phyloP scores from a whole-genome alignment of 2,888 invertebrate genomes.

The Pycnomerus fuliginosus region DNA sequence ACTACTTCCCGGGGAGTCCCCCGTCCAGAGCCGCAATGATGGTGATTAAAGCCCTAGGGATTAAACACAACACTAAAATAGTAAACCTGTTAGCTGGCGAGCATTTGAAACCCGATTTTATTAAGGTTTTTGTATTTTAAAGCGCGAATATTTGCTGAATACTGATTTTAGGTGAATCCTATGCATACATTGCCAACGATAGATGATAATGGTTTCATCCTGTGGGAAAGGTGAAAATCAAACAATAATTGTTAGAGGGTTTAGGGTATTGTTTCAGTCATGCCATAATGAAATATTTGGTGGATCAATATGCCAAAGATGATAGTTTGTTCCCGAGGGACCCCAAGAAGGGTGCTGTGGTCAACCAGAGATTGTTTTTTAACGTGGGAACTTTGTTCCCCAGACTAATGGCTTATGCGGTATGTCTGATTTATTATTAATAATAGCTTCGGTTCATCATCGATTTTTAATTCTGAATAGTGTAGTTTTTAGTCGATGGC shows the following conservation, averaged over 20 bases:
- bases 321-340: slow-evolving; percentile 67
- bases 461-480: slow-evolving; percentile 2
- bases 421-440: slow-evolving; percentile 49
- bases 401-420: slow-evolving; percentile 58
- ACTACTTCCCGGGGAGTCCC: slow-evolving; percentile 65
- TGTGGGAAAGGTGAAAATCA: slow-evolving; percentile 66
- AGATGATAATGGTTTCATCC: slow-evolving; percentile 67
- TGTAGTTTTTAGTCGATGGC: background rate
- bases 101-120: slow-evolving; percentile 64
- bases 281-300: slow-evolving; percentile 66
- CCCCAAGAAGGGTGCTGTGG: slow-evolving; percentile 60
- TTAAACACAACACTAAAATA: slow-evolving; percentile 65
- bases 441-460: background rate
- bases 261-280: slow-evolving; percentile 55
- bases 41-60: slow-evolving; percentile 63
- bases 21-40: slow-evolving; percentile 64
- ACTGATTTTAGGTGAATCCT: slow-evolving; percentile 61
- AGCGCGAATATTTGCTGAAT: background rate
- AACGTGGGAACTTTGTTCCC: slow-evolving; percentile 60
- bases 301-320: slow-evolving; percentile 64
- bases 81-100: slow-evolving; percentile 63
- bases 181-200: slow-evolving; percentile 73
- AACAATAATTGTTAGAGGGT: slow-evolving; percentile 5
- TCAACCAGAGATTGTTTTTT: slow-evolving; percentile 65
- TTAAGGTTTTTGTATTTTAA: slow-evolving; percentile 57